Evolutionary conservation across 2,888 invertebrate species (phyloP), one percentile per base, ranked within the genome.

Genomic region (Isotomurus palustris): DNA sequence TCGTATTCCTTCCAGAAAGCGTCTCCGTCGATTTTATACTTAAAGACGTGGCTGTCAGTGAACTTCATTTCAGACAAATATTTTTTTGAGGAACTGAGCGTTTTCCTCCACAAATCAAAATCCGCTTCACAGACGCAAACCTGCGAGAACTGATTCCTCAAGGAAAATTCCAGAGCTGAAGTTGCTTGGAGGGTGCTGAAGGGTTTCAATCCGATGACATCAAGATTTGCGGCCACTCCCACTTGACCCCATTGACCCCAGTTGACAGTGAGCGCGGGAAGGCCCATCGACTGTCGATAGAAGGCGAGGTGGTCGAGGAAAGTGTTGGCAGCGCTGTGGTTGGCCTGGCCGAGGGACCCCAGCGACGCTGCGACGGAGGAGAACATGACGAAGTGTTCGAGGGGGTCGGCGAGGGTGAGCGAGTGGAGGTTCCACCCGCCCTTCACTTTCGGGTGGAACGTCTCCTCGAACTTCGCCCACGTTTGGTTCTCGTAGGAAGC

Each of bases 341-440:
- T 48, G 28, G 47, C 47, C 28, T 54, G 54, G 6, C 54, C 54
- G 6, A 24, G 5, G 1, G 35, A n/a, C 1, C 47, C 54, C 3
- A 48, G 1, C 2, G 24, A 5, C 1, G 54, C 38, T 3, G 25
- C n/a, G 0, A 36, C 17, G 8, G 47, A 47, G 14, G 54, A 54
- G 35, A 54, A 54, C 48, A 54, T 29, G 1, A 43, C 40, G 27
- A 53, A 53, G n/a, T n/a, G n/a, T n/a, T n/a, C n/a, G n/a, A n/a
- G n/a, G n/a, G n/a, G n/a, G n/a, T n/a, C n/a, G n/a, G n/a, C 25
- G 3, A 48, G 47, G 2, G 54, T 54, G 1, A 48, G 24, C 14
- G 36, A n/a, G n/a, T 54, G 54, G 2, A 54, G 36, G 36, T 48
- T 38, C 36, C 47, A 53, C 4, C 29, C 28, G n/a, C 53, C 53